phyloP scores from a whole-genome alignment of 2,888 invertebrate species.

The Rhopalosiphum nymphaeae region DNA sequence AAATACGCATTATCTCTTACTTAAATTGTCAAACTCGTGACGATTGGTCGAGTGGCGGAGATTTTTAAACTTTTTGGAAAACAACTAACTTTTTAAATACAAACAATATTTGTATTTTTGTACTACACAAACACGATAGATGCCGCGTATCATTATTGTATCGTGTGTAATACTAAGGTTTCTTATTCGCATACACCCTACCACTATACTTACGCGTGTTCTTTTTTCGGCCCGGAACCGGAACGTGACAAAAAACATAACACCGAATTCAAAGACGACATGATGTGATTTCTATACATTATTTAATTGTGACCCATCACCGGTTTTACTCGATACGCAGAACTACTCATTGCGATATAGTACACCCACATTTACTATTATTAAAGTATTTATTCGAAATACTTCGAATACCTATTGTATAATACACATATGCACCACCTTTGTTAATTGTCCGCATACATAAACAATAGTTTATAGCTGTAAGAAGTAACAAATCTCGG shows the following conservation, averaged over 20 bases:
- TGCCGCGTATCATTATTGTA: not conserved
- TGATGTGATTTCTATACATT: not conserved
- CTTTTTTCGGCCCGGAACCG: not conserved
- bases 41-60: not conserved
- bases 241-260: not conserved
- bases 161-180: not conserved
- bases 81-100: not conserved
- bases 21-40: not conserved
- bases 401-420: not conserved
- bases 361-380: not conserved
- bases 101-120: not conserved
- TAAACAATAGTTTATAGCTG: not conserved
- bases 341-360: not conserved
- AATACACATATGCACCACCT: not conserved
- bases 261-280: not conserved
- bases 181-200: not conserved
- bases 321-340: not conserved
- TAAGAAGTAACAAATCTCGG: not conserved
- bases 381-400: not conserved
- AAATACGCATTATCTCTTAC: not conserved
- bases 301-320: not conserved
- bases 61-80: not conserved
- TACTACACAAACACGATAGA: not conserved
- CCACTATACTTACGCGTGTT: not conserved
- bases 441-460: not conserved